phyloP scores from a whole-genome alignment of 2,797 vertebrate genomes.

The Sternotherus odoratus region DNA sequence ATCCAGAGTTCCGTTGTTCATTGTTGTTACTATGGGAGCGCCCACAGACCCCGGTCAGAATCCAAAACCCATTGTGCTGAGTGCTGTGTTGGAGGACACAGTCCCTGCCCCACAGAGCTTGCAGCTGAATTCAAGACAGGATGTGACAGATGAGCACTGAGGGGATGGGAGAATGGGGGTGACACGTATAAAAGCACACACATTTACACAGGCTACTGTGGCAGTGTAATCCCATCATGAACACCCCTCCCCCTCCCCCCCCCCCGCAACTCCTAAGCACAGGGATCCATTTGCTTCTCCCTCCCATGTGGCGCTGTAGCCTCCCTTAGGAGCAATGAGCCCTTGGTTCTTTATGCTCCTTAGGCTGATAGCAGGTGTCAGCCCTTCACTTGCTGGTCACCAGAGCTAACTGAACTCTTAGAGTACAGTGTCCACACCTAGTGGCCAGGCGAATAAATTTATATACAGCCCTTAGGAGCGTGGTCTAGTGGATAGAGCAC shows the following conservation, averaged over 20 bases:
- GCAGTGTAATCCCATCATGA: neutral
- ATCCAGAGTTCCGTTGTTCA: neutral
- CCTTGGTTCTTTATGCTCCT: neutral
- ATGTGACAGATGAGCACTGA: neutral
- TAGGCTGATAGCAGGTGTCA: neutral
- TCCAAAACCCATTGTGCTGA: neutral
- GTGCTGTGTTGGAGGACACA: neutral
- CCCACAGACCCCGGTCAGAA: neutral
- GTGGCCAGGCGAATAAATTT: neutral
- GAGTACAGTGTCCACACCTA: neutral
- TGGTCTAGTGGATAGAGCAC: too few relatives aligned
- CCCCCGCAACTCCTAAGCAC: neutral
- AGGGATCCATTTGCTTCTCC: neutral
- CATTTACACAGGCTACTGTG: neutral
- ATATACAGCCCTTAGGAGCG: neutral
- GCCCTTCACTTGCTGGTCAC: neutral
- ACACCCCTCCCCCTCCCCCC: rapidly evolving
- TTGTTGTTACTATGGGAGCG: neutral
- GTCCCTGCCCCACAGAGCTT: neutral
- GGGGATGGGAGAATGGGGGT: neutral
- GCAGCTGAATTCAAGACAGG: neutral
- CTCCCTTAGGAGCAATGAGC: neutral
- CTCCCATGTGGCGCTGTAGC: neutral
- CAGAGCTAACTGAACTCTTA: neutral
- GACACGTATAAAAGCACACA: neutral